These are phyloP conservation scores for Phocoena phocoena DNA, from an alignment of 2,113 vertebrate genomes.

Conservation along the genomic window DNA sequence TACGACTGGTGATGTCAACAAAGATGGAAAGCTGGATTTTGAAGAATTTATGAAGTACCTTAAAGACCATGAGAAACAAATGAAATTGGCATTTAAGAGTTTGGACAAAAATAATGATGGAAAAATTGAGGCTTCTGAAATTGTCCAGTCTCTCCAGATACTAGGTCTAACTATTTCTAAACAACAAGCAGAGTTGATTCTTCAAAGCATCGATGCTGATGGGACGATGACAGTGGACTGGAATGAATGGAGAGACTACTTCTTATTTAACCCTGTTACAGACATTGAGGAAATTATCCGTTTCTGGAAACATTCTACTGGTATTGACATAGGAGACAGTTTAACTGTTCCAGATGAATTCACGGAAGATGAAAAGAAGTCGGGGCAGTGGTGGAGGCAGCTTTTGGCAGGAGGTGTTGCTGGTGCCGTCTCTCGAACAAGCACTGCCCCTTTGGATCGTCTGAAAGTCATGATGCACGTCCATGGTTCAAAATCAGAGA, in stretches of 20 bases:
- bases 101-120: constrained; percentile 97
- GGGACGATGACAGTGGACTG: constrained; percentile 96
- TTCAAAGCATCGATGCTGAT: constrained; percentile 92
- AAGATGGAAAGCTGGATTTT: constrained; percentile 93
- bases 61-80: constrained; percentile 97
- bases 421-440: constrained; percentile 93
- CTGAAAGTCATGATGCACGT: constrained; percentile 99
- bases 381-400: constrained; percentile 95
- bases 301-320: constrained; percentile 95
- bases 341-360: constrained; percentile 95
- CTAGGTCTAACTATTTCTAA: too few species aligned
- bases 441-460: constrained; percentile 94
- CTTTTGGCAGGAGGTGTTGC: constrained; percentile 91
- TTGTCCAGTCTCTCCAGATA: too few species aligned
- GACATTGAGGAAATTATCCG: constrained; percentile 94
- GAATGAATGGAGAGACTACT: constrained; percentile 96
- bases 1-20: constrained; percentile 90
- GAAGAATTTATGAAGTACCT: constrained; percentile 95
- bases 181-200: too few species aligned
- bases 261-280: constrained; percentile 92
- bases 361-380: constrained; percentile 94
- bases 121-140: too few species aligned
- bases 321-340: constrained; percentile 96
- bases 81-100: constrained; percentile 95
- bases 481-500: constrained; percentile 90